Percentiles rank a stretch among this genome's conserved stretches.
Evolutionary conservation across 2,888 invertebrate species (phyloP).

Genomic region (Melieria picta): DNA sequence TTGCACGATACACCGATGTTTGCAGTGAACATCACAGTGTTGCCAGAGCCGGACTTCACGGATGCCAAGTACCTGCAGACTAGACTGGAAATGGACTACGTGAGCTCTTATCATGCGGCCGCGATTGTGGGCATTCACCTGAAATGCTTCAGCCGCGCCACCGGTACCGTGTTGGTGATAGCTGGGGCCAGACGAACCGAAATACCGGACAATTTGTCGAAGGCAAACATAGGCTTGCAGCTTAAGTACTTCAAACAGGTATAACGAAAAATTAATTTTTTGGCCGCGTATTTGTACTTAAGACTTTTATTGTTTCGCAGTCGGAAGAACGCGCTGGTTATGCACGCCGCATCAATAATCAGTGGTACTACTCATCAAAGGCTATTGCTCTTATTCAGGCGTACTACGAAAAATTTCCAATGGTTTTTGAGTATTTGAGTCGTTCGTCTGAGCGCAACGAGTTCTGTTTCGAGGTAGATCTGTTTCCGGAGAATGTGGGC

Average conservation of each 20-base stretch:
- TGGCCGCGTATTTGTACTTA: not conserved
- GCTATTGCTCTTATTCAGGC: conserved; percentile 75
- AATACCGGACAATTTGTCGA: conserved; percentile 66
- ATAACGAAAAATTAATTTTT: conserved; percentile 28
- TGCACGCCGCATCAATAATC: conserved; percentile 75
- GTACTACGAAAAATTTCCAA: conserved; percentile 79
- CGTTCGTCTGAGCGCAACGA: conserved; percentile 69
- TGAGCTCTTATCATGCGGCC: conserved; percentile 53
- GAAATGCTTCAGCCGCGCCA: conserved; percentile 83
- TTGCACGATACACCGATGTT: not conserved
- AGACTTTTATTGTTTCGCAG: conserved; percentile 54
- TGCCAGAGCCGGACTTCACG: conserved; percentile 56
- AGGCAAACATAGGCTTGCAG: conserved; percentile 87
- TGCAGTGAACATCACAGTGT: conserved; percentile 58
- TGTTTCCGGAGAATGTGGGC: conserved; percentile 71
- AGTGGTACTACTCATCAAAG: conserved; percentile 86
- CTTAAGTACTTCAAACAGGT: conserved; percentile 90
- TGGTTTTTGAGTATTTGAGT: conserved; percentile 71
- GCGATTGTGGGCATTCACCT: conserved; percentile 71
- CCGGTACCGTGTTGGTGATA: conserved; percentile 82
- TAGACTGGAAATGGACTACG: conserved; percentile 50
- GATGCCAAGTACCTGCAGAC: conserved; percentile 51
- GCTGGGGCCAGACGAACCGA: conserved; percentile 66
- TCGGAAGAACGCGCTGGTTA: conserved; percentile 82
- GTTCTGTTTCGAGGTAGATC: conserved; percentile 74